Conservation (phyloP, 2,113 vertebrate genomes). For the Apeltes quadracus region DNA sequence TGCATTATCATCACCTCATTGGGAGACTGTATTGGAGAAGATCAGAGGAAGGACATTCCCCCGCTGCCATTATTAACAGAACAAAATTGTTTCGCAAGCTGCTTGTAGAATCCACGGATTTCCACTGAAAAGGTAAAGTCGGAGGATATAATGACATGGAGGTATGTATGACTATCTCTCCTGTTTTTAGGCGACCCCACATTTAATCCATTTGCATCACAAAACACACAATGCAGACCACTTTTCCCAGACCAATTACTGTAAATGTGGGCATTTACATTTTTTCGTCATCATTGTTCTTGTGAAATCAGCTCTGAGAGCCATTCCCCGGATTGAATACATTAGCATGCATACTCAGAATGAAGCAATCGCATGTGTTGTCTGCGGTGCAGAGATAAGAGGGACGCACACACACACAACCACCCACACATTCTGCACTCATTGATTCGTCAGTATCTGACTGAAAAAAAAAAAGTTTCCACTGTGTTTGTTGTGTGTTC, state of each 20-base stretch:
- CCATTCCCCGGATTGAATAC: constrained; percentile 66
- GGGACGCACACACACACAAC: constrained; percentile 25
- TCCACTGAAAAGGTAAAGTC: constrained; percentile 53
- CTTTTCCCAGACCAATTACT: constrained; percentile 72
- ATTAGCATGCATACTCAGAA: constrained; percentile 71
- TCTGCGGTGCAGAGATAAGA: constrained; percentile 40
- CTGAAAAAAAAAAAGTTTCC: constrained; percentile 9
- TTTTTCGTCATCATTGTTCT: constrained; percentile 78
- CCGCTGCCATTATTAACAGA: constrained; percentile 52
- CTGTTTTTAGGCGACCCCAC: constrained; percentile 54
- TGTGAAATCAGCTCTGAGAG: constrained; percentile 76
- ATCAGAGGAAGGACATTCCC: constrained; percentile 64
- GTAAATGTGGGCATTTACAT: constrained; percentile 76
- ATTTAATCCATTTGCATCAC: constrained; percentile 75
- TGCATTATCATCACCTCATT: constrained; percentile 56
- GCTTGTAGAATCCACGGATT: constrained; percentile 41
- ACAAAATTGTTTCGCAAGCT: constrained; percentile 46
- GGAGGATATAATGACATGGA: constrained; percentile 61
- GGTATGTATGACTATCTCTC: constrained; percentile 62
- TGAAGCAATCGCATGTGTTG: constrained; percentile 61
- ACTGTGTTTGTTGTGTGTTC: constrained; percentile 29
- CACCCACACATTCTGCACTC: constrained; percentile 14
- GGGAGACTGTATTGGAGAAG: constrained; percentile 46
- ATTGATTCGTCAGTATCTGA: constrained; percentile 31
- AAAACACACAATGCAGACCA: constrained; percentile 74